Conservation (phyloP, 1,140 invertebrate genomes). For the Dufourea novaeangliae region DNA sequence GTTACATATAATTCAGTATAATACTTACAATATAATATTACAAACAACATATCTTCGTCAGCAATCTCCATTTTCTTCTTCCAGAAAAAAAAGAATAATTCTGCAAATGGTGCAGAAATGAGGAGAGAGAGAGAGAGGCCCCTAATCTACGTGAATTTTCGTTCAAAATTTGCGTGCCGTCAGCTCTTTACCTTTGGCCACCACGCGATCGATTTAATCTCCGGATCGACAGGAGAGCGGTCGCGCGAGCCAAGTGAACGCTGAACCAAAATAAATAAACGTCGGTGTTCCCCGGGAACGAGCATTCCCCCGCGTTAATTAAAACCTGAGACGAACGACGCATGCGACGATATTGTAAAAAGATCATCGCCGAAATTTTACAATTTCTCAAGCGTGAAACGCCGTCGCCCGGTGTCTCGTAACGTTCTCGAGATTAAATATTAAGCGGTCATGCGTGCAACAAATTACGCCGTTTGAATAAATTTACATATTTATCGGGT, state of each 20-base stretch:
- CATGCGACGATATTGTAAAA: conserved; percentile 7
- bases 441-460: conserved; percentile 42
- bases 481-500: conserved; percentile 62
- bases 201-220: conserved; percentile 1
- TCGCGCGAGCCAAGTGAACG: too few species aligned
- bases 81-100: too few species aligned
- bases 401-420: conserved; percentile 8
- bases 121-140: too few species aligned
- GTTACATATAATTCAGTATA: too few species aligned
- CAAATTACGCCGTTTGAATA: conserved; percentile 48
- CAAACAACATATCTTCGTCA: too few species aligned
- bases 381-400: conserved; percentile 17
- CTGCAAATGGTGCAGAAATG: too few species aligned
- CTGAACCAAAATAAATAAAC: background rate
- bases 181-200: background rate
- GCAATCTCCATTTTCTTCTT: background rate
- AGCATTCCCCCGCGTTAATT: background rate
- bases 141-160: background rate
- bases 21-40: too few species aligned
- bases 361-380: conserved; percentile 26
- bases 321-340: background rate
- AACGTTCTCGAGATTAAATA: conserved; percentile 38
- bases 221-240: background rate
- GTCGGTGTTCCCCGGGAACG: too few species aligned
- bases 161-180: background rate